These are phyloP conservation scores for Margarornis squamiger DNA, from an alignment of 2,797 vertebrate genomes.

Conservation along the genomic window DNA sequence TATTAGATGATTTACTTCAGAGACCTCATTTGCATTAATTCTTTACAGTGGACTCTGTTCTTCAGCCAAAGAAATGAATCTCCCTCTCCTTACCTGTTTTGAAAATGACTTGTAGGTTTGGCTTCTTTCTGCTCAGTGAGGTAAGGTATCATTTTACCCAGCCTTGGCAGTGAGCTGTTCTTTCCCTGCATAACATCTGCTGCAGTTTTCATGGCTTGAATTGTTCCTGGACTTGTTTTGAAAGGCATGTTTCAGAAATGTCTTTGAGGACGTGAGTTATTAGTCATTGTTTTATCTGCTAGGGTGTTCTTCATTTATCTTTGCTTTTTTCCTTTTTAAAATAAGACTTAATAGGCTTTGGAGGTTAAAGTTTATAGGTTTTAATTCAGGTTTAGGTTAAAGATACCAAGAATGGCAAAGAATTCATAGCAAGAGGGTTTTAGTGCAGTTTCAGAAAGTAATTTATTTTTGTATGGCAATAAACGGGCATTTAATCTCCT, in stretches of 20 bases:
- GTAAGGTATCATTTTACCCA: neutral
- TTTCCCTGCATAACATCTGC: constrained; percentile 14
- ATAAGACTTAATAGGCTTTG: neutral
- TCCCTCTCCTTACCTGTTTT: neutral
- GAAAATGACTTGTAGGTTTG: neutral
- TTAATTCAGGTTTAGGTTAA: neutral
- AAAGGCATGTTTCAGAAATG: constrained; percentile 17
- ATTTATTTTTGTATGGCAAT: neutral
- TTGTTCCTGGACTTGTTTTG: constrained; percentile 22
- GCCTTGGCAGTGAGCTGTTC: neutral
- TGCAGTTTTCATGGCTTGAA: constrained; percentile 2
- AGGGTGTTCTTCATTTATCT: neutral
- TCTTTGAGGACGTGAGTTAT: neutral
- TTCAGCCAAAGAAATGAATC: neutral
- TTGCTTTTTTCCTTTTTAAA: neutral
- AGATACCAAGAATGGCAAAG: neutral
- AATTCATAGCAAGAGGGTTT: neutral
- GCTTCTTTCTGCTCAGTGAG: neutral
- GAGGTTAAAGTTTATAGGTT: neutral
- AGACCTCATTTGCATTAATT: neutral
- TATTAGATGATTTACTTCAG: neutral
- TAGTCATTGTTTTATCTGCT: neutral
- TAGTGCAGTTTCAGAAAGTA: neutral
- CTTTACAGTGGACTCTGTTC: neutral
- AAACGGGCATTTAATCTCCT: constrained; percentile 16